Evolutionary conservation across 2,113 vertebrate genomes (phyloP).

Genomic region (Neopipo cinnamomea): DNA sequence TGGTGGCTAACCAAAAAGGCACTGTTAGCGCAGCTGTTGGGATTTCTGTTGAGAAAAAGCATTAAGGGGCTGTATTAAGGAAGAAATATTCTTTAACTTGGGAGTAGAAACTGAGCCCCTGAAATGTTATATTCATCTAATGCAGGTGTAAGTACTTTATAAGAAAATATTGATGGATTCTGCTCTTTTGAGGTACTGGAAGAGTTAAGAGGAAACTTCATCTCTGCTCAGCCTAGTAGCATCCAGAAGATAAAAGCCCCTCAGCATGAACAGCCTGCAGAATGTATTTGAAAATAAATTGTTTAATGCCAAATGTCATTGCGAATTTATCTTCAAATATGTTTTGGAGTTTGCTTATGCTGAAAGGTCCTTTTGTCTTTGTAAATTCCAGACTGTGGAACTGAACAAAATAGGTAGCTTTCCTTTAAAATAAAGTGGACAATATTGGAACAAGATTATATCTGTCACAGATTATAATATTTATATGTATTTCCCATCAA

Average conservation of each 20-base stretch:
- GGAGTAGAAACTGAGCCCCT: background rate
- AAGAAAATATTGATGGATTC: background rate
- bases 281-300: slow-evolving; percentile 47
- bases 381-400: background rate
- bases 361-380: slow-evolving; percentile 40
- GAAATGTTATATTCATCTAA: background rate
- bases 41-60: background rate
- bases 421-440: slow-evolving; percentile 36
- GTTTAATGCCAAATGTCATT: slow-evolving; percentile 35
- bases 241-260: slow-evolving; percentile 34
- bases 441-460: slow-evolving; percentile 11
- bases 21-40: background rate
- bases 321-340: slow-evolving; percentile 14
- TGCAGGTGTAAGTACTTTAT: background rate
- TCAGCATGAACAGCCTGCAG: background rate
- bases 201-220: slow-evolving; percentile 36
- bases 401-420: slow-evolving; percentile 16
- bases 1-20: background rate
- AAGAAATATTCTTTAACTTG: background rate
- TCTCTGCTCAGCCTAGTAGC: background rate
- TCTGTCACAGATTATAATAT: slow-evolving; percentile 39
- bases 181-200: background rate
- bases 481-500: slow-evolving; percentile 31
- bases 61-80: background rate
- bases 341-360: slow-evolving; percentile 18